phyloP scores from a whole-genome alignment of 2,113 vertebrate genomes.

The Lasiurus borealis region DNA sequence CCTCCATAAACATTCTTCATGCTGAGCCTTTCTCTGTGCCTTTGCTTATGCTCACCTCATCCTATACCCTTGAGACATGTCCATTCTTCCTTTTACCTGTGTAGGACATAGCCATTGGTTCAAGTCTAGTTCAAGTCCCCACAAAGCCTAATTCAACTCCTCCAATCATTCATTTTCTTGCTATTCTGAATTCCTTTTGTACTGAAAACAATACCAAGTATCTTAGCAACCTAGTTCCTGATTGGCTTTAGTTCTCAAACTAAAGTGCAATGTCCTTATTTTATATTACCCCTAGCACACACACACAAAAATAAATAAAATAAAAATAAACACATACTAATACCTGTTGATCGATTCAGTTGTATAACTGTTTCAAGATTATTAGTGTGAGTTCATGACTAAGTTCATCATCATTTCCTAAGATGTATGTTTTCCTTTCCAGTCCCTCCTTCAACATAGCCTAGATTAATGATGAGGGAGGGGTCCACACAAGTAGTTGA shows the following conservation, averaged over 20 bases:
- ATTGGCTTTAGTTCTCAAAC: background rate
- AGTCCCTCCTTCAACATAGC: background rate
- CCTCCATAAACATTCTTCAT: background rate
- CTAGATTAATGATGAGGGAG: background rate
- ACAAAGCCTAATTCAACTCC: background rate
- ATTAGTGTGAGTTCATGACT: background rate
- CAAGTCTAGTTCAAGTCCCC: background rate
- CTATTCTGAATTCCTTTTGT: constrained; percentile 42
- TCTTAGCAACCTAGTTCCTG: constrained; percentile 15
- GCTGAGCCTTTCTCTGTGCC: background rate
- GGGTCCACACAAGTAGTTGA: background rate
- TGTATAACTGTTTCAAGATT: background rate
- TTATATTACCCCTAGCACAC: background rate
- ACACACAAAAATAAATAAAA: too few species aligned
- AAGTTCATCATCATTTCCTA: background rate
- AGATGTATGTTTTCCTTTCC: background rate
- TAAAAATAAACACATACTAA: background rate
- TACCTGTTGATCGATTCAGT: background rate
- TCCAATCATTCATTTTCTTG: background rate
- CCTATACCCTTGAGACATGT: background rate
- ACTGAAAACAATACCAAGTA: constrained; percentile 14
- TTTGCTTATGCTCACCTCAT: background rate
- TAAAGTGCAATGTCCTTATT: constrained; percentile 35
- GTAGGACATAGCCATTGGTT: background rate
- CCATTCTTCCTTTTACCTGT: background rate